Base-by-base conservation (phyloP, 2,113 vertebrate genomes). In the Gracilinanus agilis region DNA sequence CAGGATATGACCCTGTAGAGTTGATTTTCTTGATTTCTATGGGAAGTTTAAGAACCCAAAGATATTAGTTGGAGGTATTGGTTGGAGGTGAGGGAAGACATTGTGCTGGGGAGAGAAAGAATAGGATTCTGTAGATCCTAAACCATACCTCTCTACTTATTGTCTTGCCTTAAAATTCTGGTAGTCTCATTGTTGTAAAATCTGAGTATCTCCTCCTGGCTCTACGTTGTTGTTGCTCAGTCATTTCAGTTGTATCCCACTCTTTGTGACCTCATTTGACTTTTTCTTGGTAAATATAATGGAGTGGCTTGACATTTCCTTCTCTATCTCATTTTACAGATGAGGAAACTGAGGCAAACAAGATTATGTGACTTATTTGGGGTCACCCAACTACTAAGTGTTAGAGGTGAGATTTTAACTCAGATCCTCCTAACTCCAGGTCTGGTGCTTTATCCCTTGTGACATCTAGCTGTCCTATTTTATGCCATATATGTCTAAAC, bases 11-110 rank as follows among this genome's bases (percentile, higher is more conserved):
- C 7, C 19, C 6, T 23, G n/a, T 1, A 83, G 34, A 40, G n/a
- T 0, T 8, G 6, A 92, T 89, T 9, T 44, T 93, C 83, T 83
- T 25, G 67, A 83, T 91, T 53, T 93, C 90, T 58, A 34, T 40
- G 44, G 53, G 29, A 58, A 56, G 91, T 94, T 91, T 83, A 34
- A 90, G 53, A 89, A 25, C 23, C 27, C 88, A 90, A 89, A 49
- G 24, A 92, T 88, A 24, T 29, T 34, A 29, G 25, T n/a, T 54
- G 24, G 16, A 25, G 0, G 9, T 90, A 93, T 54, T 27, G 44
- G 90, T 1, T 34, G 67, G 16, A 40, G n/a, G 24, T 75, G 67
- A n/a, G n/a, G 53, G 34, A 13, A 27, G 44, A 21, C 40, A 25
- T 0, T 1, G 34, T 21, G 5, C 40, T 83, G n/a, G 6, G 23